Conservation (phyloP, 2,888 invertebrate genomes). For the Oligia strigilis region DNA sequence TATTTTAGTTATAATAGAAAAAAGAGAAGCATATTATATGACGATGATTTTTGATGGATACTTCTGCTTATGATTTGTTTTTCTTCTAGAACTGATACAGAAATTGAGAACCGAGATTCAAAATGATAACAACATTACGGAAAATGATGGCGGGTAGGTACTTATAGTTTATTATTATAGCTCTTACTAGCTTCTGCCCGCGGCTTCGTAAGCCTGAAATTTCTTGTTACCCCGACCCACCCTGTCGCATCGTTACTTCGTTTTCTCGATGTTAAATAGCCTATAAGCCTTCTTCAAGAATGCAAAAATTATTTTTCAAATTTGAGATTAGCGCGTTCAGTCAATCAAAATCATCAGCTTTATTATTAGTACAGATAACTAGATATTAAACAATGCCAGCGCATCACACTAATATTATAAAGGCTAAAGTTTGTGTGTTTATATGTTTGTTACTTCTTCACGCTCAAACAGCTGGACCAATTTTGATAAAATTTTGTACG, state of each 20-base stretch:
- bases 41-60: not conserved
- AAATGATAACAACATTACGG: conserved; percentile 45
- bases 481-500: too few relatives aligned
- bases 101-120: conserved; percentile 77
- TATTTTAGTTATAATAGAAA: not conserved
- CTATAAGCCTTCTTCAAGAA: not conserved
- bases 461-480: too few relatives aligned
- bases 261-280: not conserved
- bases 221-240: not conserved
- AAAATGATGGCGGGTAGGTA: conserved; percentile 66
- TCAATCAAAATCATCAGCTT: not conserved
- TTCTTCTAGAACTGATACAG: conserved; percentile 76
- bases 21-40: not conserved
- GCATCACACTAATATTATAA: too few relatives aligned
- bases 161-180: conserved; percentile 8
- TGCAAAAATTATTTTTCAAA: not conserved
- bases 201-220: not conserved
- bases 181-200: not conserved
- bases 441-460: too few relatives aligned
- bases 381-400: not conserved
- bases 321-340: not conserved
- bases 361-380: not conserved
- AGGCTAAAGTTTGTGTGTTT: too few relatives aligned
- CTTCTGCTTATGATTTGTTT: conserved; percentile 45
- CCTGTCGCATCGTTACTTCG: not conserved